Percentiles rank a stretch among this genome's conserved stretches.
Conservation (phyloP, 2,113 vertebrate species). For the Coreoperca whiteheadi region DNA sequence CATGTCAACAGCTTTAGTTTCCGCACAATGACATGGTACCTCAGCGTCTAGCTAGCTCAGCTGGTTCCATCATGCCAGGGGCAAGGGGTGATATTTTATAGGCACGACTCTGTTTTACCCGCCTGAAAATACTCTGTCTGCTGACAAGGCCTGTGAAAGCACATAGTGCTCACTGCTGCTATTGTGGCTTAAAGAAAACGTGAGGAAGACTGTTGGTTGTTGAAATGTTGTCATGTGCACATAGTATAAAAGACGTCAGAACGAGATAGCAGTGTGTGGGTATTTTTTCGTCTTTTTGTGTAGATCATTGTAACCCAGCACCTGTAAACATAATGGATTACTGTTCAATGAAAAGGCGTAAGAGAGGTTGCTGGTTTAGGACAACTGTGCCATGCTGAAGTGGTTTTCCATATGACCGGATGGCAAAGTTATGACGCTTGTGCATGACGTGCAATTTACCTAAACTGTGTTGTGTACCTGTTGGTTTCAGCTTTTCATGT, state of each 20-base stretch:
- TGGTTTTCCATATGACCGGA: neutral
- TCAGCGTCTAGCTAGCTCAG: constrained; percentile 67
- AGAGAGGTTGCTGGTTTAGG: neutral
- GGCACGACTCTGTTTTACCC: constrained; percentile 43
- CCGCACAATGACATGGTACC: constrained; percentile 59
- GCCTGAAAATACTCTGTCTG: constrained; percentile 1
- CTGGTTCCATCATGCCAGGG: constrained; percentile 49
- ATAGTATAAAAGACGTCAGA: neutral
- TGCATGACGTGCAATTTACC: neutral
- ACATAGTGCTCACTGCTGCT: constrained; percentile 10
- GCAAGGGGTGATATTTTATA: constrained; percentile 45
- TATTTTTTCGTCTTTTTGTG: neutral
- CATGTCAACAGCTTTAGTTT: constrained; percentile 57
- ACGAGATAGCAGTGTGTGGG: neutral
- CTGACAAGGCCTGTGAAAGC: constrained; percentile 11
- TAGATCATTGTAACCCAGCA: neutral
- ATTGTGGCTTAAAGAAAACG: constrained; percentile 1
- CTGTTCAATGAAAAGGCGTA: neutral
- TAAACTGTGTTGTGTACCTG: neutral
- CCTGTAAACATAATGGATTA: neutral
- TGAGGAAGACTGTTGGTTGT: neutral
- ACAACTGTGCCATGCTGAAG: neutral
- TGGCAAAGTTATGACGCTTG: neutral
- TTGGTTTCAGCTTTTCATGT: neutral
- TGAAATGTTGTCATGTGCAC: neutral